These are phyloP conservation scores for Sisor rabdophorus DNA, from an alignment of 2,113 vertebrate species.

Conservation along the genomic window DNA sequence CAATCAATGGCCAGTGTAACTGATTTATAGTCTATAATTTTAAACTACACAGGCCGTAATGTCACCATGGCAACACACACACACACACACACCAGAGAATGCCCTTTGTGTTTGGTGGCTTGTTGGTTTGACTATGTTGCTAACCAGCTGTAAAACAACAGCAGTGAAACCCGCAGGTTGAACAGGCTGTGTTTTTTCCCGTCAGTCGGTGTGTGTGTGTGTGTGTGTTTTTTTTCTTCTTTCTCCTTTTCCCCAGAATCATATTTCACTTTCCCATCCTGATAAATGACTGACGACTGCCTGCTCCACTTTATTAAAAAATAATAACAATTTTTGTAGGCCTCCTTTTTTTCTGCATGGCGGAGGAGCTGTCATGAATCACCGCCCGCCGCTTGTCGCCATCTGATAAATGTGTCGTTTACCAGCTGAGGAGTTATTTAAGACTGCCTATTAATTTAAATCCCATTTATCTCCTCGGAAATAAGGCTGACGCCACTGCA, in stretches of 20 bases:
- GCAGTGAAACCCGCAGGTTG: no score
- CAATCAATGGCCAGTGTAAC: no score
- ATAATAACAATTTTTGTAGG: constrained; percentile 99
- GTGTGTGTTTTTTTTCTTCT: not conserved
- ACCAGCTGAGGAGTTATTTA: constrained; percentile 99
- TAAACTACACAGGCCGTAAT: no score
- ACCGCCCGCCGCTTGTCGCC: constrained; percentile 98
- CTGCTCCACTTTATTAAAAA: constrained; percentile 99
- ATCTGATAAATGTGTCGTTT: constrained; percentile 99
- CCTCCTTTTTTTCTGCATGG: constrained; percentile 83
- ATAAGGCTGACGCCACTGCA: constrained; percentile 44
- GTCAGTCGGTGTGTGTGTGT: no score
- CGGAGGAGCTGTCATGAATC: constrained; percentile 91
- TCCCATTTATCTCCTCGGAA: constrained; percentile 92
- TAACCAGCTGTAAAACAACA: no score
- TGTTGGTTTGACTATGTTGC: no score
- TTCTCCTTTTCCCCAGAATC: constrained; percentile 76
- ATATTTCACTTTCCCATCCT: constrained; percentile 81
- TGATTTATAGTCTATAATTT: no score
- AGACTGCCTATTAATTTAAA: constrained; percentile 99
- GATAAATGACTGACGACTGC: constrained; percentile 98
- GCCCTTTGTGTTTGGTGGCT: not conserved
- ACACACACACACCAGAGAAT: not conserved
- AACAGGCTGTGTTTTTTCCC: not conserved
- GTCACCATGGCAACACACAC: no score